Evolutionary conservation across 2,797 vertebrate genomes (phyloP).

Genomic region (Gallirallus australis): DNA sequence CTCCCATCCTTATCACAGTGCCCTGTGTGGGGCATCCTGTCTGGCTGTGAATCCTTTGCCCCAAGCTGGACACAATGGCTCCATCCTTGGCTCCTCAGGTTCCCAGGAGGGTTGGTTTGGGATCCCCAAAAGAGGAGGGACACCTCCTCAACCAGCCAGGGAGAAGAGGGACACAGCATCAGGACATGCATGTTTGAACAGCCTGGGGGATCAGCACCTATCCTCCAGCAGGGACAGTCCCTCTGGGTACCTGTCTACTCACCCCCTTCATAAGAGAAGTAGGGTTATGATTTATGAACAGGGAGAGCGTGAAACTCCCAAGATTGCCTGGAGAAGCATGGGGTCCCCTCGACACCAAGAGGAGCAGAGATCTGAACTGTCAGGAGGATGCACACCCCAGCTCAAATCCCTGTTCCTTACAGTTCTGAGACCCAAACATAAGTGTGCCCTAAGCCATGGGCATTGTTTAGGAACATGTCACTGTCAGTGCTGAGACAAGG

Average conservation of each 20-base stretch:
- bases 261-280: not conserved
- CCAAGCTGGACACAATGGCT: not conserved
- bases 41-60: not conserved
- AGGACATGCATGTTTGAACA: not conserved
- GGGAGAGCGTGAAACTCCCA: not conserved
- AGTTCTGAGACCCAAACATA: not conserved
- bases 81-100: not conserved
- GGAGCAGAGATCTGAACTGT: not conserved
- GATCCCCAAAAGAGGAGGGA: not conserved
- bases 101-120: not conserved
- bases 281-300: not conserved
- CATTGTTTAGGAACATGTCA: not conserved
- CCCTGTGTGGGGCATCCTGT: not conserved
- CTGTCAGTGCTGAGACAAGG: not conserved
- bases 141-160: not conserved
- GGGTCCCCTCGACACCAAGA: not conserved
- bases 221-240: not conserved
- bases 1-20: rapidly evolving
- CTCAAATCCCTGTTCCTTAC: not conserved
- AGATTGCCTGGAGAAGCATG: not conserved
- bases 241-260: not conserved
- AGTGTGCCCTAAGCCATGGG: rapidly evolving
- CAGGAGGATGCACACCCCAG: not conserved
- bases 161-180: not conserved
- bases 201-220: rapidly evolving